Evolutionary conservation across 2,888 invertebrate genomes (phyloP).

Genomic region (Muscina levida): DNA sequence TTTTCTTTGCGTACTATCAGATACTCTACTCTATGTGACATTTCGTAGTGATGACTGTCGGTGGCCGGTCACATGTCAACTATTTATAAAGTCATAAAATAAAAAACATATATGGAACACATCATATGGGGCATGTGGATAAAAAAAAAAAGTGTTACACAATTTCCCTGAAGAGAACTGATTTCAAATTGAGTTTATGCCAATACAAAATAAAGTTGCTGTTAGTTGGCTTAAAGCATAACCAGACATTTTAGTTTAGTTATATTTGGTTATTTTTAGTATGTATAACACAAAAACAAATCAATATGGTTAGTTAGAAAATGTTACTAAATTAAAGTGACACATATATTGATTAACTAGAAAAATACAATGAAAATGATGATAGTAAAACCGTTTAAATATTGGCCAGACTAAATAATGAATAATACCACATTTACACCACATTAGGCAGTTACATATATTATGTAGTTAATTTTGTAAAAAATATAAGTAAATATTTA

Average conservation of each 20-base stretch:
- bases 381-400: too few relatives aligned
- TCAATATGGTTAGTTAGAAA: constrained; percentile 26
- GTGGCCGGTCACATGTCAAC: constrained; percentile 3
- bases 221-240: constrained; percentile 35
- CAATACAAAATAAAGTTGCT: constrained; percentile 13
- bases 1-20: too few relatives aligned
- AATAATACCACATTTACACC: constrained; percentile 23
- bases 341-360: constrained; percentile 9
- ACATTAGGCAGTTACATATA: too few relatives aligned
- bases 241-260: neutral
- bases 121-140: neutral
- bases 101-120: neutral
- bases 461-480: too few relatives aligned
- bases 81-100: constrained; percentile 18
- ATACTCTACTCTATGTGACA: constrained; percentile 11
- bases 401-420: neutral
- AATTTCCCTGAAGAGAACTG: neutral
- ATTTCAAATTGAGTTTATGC: neutral
- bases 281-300: constrained; percentile 2
- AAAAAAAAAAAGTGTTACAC: neutral
- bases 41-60: constrained; percentile 15
- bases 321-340: neutral
- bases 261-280: constrained; percentile 4
- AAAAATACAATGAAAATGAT: neutral
- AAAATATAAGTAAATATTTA: too few relatives aligned